Evolutionary conservation across 1,140 invertebrate species (phyloP), one percentile per base, ranked within the genome.

Genomic region (Camponotus pennsylvanicus): DNA sequence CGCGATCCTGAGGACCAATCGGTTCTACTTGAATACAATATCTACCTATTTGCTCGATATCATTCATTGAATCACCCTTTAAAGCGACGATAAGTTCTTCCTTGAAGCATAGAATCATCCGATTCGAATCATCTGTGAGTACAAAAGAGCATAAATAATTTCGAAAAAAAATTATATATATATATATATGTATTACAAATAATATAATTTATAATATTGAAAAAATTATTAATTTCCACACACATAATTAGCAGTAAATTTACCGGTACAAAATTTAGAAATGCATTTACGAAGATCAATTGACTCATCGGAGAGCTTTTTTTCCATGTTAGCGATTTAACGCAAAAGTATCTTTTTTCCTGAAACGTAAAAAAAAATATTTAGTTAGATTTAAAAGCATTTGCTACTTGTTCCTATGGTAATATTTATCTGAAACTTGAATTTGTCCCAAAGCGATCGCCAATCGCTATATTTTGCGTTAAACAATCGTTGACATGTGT

Each of bases 211-310:
- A 13, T 21, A 8, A 32, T 8, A 37, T 42, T 13, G 18, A 49
- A 6, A n/a, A 34, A 71, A 34, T 71, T 71, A 2, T 57, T 85
- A 73, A 34, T 78, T 66, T 27, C 21, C 57, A 15, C 55, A 49
- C 13, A 37, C 66, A 32, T 64, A 86, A 45, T 45, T 87, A 82
- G 87, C 42, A 78, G 64, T 75, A 67, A 80, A 85, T 85, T 92
- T 89, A 88, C 92, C 91, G 59, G 89, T 89, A 5, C 5, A 57
- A 64, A 93, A 92, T 86, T 85, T 88, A 71, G 91, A 88, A 40
- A 92, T 92, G 85, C 90, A 90, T 82, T 90, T 70, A 11, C 52
- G 71, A 27, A 87, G 69, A 67, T 91, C 52, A 13, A 89, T 69
- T 15, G 63, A 27, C 8, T 82, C 13, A 63, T 57, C 40, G 18